Percentiles rank a stretch among this genome's conserved stretches.
Evolutionary conservation across 2,888 invertebrate species (phyloP).

Genomic region (Synanthedon myopaeformis): DNA sequence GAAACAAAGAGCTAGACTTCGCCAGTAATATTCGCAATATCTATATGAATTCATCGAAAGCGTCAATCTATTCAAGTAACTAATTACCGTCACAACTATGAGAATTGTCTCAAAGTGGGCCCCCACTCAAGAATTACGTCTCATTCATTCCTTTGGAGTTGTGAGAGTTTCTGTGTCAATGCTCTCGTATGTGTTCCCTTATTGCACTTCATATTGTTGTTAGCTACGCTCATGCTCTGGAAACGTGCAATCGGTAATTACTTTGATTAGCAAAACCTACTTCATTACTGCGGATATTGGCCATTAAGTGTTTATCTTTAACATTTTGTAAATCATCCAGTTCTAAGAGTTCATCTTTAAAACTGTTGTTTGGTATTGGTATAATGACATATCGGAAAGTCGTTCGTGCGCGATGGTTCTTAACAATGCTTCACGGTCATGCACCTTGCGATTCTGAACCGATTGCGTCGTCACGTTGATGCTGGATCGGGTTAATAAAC

Average conservation of each 20-base stretch:
- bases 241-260: slow-evolving; percentile 1
- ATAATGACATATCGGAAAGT: slow-evolving; percentile 21
- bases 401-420: slow-evolving; percentile 34
- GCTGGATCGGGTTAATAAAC: slow-evolving; percentile 50
- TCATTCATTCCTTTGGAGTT: not conserved
- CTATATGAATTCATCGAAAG: slow-evolving; percentile 29
- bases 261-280: not conserved
- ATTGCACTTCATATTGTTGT: slow-evolving; percentile 20
- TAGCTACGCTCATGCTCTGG: slow-evolving; percentile 1
- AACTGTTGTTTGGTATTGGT: slow-evolving; percentile 4
- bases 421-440: slow-evolving; percentile 34
- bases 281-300: not conserved
- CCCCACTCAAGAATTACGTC: slow-evolving; percentile 15
- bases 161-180: not conserved
- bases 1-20: slow-evolving; percentile 17
- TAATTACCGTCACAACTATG: slow-evolving; percentile 45
- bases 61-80: slow-evolving; percentile 36
- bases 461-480: slow-evolving; percentile 46
- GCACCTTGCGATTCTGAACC: slow-evolving; percentile 43
- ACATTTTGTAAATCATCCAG: not conserved
- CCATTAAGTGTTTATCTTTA: not conserved
- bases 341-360: not conserved
- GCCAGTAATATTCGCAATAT: slow-evolving; percentile 7
- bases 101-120: slow-evolving; percentile 37
- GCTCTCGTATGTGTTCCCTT: slow-evolving; percentile 14